A percentile compares a stretch with the other conserved stretches of the same genome.
Evolutionary conservation across 1,140 invertebrate genomes (phyloP).

Genomic region (Orussus abietinus): DNA sequence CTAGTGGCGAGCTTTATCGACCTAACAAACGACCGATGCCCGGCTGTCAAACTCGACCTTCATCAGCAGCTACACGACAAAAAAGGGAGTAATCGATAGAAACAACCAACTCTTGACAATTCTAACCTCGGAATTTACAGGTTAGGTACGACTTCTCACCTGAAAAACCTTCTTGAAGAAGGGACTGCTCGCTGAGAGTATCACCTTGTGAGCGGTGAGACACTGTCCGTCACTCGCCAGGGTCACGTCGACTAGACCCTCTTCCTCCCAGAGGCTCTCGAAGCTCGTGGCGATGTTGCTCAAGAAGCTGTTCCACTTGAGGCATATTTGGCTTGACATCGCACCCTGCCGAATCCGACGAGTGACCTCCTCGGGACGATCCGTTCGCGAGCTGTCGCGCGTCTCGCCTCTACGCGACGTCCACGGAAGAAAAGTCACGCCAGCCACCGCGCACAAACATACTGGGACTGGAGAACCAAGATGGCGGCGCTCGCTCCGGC

Average conservation of each 20-base stretch:
- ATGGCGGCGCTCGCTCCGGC: not conserved
- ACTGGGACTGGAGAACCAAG: not conserved
- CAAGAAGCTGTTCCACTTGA: conserved; percentile 67
- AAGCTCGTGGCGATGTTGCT: conserved; percentile 62
- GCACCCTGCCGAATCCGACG: no score
- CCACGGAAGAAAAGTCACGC: not conserved
- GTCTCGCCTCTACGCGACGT: no score
- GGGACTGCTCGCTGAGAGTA: conserved; percentile 68
- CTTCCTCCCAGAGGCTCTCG: conserved; percentile 62
- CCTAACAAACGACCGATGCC: no score
- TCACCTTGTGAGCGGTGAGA: conserved; percentile 69
- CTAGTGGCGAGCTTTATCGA: no score
- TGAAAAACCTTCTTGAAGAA: conserved; percentile 67
- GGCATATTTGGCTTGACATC: conserved; percentile 58
- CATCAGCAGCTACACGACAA: no score
- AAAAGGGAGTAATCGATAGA: no score
- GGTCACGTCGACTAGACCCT: conserved; percentile 68
- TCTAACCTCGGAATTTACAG: not conserved
- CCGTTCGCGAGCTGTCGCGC: no score
- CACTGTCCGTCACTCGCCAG: conserved; percentile 65
- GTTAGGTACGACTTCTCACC: conserved; percentile 52
- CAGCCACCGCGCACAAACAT: not conserved
- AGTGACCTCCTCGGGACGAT: no score
- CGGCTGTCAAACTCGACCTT: no score
- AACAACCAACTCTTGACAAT: conserved; percentile 1